phyloP scores from a whole-genome alignment of 1,140 invertebrate genomes.

The Mesaphorura yosii region DNA sequence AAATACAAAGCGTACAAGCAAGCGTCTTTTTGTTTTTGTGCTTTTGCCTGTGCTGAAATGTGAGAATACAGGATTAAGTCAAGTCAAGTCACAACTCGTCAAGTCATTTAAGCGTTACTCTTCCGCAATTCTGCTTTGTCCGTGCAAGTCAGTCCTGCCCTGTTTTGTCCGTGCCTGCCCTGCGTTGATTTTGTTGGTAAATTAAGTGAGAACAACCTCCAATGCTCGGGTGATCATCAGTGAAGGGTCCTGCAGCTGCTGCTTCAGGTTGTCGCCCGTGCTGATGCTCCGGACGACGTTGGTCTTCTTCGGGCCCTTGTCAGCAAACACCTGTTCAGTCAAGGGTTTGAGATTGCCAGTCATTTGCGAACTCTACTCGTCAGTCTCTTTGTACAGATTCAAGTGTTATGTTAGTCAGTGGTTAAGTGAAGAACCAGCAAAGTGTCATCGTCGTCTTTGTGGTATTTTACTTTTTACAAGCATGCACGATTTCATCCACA shows the following conservation, averaged over 20 bases:
- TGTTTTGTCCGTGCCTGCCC: neutral
- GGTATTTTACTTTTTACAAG: too few relatives aligned
- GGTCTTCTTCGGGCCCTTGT: neutral
- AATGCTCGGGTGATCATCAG: neutral
- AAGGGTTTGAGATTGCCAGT: too few relatives aligned
- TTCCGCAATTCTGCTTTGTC: neutral
- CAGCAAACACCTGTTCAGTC: neutral
- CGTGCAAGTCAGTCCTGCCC: neutral
- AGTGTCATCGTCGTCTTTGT: too few relatives aligned
- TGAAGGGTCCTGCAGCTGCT: neutral
- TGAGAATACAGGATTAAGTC: neutral
- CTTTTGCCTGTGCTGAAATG: neutral
- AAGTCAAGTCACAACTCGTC: neutral
- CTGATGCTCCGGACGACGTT: neutral
- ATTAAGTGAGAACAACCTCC: neutral
- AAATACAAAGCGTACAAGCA: neutral
- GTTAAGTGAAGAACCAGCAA: too few relatives aligned
- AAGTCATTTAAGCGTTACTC: neutral
- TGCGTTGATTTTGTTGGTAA: neutral
- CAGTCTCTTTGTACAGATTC: too few relatives aligned
- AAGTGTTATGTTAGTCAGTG: too few relatives aligned
- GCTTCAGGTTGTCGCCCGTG: neutral
- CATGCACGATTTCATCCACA: too few relatives aligned
- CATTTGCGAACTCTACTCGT: too few relatives aligned
- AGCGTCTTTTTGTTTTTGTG: neutral